Evolutionary conservation across 2,113 vertebrate species (phyloP).

Genomic region (Syngnathus floridae): DNA sequence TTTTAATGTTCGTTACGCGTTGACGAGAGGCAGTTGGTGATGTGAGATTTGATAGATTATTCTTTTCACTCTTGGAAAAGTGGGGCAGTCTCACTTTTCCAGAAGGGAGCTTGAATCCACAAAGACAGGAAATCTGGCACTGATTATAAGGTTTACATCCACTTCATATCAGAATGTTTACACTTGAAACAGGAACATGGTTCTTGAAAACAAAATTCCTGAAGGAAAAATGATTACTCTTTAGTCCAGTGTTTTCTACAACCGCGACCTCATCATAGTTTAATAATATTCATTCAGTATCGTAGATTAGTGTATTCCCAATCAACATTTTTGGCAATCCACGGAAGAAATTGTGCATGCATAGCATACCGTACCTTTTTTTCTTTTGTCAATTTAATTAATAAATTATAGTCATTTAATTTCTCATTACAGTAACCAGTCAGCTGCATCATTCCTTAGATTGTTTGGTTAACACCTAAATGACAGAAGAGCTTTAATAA

Average conservation of each 20-base stretch:
- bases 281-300: not conserved
- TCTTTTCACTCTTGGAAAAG: constrained; percentile 21
- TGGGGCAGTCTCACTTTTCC: constrained; percentile 4
- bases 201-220: not conserved
- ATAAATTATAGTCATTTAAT: not conserved
- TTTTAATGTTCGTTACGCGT: constrained; percentile 42
- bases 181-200: not conserved
- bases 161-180: not conserved
- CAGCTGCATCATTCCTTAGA: not conserved
- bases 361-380: no score
- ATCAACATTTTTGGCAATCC: no score
- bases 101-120: constrained; percentile 1
- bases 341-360: no score
- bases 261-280: not conserved
- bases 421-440: not conserved
- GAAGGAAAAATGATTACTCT: not conserved
- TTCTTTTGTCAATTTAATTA: no score
- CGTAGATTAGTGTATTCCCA: no score
- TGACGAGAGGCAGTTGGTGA: constrained; percentile 28
- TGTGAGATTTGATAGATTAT: constrained; percentile 35
- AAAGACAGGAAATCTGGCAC: constrained; percentile 10
- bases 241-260: not conserved
- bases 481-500: no score
- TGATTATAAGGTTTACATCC: not conserved
- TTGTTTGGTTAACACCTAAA: not conserved